Base-by-base conservation (phyloP, 2,797 vertebrate genomes). In the Sebastes umbrosus region DNA sequence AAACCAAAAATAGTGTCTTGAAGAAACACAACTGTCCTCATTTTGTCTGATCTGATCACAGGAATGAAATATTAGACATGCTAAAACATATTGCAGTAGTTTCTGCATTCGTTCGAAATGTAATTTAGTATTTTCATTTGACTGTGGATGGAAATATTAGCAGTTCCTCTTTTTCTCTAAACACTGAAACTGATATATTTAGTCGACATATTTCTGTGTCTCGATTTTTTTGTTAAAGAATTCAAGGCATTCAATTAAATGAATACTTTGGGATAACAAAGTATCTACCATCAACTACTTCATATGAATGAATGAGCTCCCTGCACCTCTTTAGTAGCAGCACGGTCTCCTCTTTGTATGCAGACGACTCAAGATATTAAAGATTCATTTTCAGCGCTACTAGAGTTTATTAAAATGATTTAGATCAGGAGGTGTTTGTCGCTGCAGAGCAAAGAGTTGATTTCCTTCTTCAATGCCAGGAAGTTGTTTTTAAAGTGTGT, bases 401-500 rank as follows among this genome's bases (percentile, higher is more conserved):
- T 54, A 5, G 24, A 69, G 34, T 78, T 72, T 63, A 36, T 58
- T 50, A 60, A 65, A 14, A 22, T 22, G 59, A 59, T 81, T 72
- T 59, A 14, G 29, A 69, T 66, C 55, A 24, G 59, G 22, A 59
- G 58, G 8, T 82, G 76, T 90, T 79, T 84, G 67, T 72, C 9
- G 18, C 66, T 72, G 5, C 27, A 14, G n/a, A 75, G 54, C 62
- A 55, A 68, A 76, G 63, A 50, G n/a, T 67, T 52, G 24, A 60
- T 86, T 87, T 87, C 69, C 82, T 81, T 5, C 54, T 65, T 59
- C 59, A 68, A 27, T 34, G 79, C 64, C 71, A 80, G 24, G 29
- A 63, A 31, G 70, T 80, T 80, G 64, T 82, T 83, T 80, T 79
- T 65, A 14, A 80, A 71, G 25, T 64, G 63, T 80, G 59, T 80